phyloP scores from a whole-genome alignment of 2,113 vertebrate genomes.

The Pholis gunnellus region DNA sequence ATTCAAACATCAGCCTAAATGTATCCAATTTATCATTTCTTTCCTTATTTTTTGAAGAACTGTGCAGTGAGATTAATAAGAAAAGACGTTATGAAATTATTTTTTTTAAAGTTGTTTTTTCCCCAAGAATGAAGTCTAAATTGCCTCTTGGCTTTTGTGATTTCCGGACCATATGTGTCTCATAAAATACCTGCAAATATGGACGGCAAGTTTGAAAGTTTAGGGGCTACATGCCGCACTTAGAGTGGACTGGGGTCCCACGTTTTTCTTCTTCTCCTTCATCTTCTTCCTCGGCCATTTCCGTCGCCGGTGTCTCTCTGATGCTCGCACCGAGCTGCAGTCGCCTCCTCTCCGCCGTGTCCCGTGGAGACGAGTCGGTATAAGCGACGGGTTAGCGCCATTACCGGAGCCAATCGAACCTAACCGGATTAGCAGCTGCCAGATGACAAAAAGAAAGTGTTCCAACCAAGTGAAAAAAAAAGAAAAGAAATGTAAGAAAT shows the following conservation, averaged over 20 bases:
- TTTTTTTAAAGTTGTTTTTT: neutral
- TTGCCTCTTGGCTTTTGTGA: neutral
- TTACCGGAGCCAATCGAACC: constrained; percentile 84
- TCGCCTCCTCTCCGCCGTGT: constrained; percentile 66
- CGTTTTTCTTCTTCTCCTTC: neutral
- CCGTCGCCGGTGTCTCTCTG: constrained; percentile 23
- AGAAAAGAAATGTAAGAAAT: constrained; percentile 65
- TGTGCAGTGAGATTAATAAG: neutral
- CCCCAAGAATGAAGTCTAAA: neutral
- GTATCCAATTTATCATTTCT: neutral
- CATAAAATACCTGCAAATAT: neutral
- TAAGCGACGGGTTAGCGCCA: constrained; percentile 83
- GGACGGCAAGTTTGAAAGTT: neutral
- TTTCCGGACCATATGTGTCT: neutral
- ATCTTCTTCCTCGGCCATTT: neutral
- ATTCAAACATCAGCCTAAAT: neutral
- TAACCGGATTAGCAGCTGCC: constrained; percentile 83
- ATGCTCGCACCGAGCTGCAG: constrained; percentile 30
- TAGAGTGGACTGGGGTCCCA: neutral
- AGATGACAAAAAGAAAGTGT: constrained; percentile 75
- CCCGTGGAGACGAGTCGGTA: constrained; percentile 74
- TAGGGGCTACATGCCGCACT: neutral
- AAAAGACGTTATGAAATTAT: neutral
- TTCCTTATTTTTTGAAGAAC: neutral
- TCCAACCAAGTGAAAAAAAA: constrained; percentile 74